Base-by-base conservation (phyloP, 1,140 invertebrate genomes). In the Drosophila nannoptera region DNA sequence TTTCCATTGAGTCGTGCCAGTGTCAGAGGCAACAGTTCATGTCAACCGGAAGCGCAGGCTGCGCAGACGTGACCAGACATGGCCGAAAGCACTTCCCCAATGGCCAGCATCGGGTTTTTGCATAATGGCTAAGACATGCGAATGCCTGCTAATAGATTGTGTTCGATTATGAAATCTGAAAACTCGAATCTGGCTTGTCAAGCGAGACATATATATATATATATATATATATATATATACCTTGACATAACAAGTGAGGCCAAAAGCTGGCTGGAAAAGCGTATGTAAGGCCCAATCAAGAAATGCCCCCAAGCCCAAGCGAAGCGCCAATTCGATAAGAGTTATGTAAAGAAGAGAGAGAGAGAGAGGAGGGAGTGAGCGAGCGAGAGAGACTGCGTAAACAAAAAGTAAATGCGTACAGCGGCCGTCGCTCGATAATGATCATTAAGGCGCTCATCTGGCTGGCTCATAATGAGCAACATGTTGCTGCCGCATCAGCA, bases 111-210 rank as follows among this genome's bases (percentile, higher is more conserved):
- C 64, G 22, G 68, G 22, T 3, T 55, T 77, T 81, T 81, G 78
- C 75, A 82, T 83, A 83, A 78, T 72, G 40, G 48, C 75, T 75
- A 82, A 82, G 75, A 82, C 78, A 64, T 11, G 43, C 61, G 8
- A 16, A 35, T 14, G 32, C 45, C 46, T 12, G 33, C 52, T 56
- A 40, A 70, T 70, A 60, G 76, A 66, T 54, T 74, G 60, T 69
- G 14, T 52, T 45, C 14, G 62, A 61, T 83, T 83, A 83, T 78
- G 78, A 82, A 82, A 82, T 72, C 48, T 45, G 62, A 50, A 56
- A 55, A 52, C 61, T 38, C 16, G 56, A 43, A 61, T 69, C 78
- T 67, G 75, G 78, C 78, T 83, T 76, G 75, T 77, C 76, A 75
- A 22, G 61, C 67, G n/a, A n/a, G n/a, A n/a, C n/a, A n/a, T n/a